A percentile compares a stretch with the other conserved stretches of the same genome.
These are phyloP conservation scores for Sylvietta virens DNA, from an alignment of 2,113 vertebrate genomes.

Conservation along the genomic window DNA sequence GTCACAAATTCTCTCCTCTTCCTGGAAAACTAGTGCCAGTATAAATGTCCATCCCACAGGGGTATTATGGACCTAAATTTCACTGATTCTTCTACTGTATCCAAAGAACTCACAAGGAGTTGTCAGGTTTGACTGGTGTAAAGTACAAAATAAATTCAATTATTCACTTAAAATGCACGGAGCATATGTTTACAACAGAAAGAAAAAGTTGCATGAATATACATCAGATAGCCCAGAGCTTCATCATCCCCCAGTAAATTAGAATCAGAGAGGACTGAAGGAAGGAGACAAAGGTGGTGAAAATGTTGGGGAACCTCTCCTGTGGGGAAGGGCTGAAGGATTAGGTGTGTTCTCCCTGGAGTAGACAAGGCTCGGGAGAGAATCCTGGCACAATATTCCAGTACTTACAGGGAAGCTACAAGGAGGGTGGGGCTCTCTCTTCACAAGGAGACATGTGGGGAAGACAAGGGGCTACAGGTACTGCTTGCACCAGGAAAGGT, in stretches of 20 bases:
- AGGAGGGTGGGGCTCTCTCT: rapidly evolving
- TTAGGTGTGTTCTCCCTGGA: not conserved
- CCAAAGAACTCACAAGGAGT: not conserved
- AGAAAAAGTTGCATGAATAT: not conserved
- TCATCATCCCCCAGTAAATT: not conserved
- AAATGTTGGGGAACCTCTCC: not conserved
- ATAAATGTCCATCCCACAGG: not conserved
- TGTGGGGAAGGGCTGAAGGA: not conserved
- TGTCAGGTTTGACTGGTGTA: not conserved
- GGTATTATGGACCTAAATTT: not conserved
- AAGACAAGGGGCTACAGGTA: not conserved
- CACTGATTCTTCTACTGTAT: not conserved
- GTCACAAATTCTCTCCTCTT: not conserved
- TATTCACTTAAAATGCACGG: not conserved
- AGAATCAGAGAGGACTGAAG: not conserved
- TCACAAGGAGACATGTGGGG: not conserved
- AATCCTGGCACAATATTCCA: not conserved
- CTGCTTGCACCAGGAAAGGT: not conserved
- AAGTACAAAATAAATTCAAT: not conserved
- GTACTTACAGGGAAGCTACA: not conserved
- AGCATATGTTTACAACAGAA: not conserved
- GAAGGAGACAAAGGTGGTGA: not conserved
- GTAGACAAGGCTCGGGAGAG: not conserved
- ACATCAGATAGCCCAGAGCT: not conserved
- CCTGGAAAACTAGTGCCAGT: not conserved